Evolutionary conservation across 2,113 vertebrate species (phyloP).

Genomic region (Larimichthys crocea): DNA sequence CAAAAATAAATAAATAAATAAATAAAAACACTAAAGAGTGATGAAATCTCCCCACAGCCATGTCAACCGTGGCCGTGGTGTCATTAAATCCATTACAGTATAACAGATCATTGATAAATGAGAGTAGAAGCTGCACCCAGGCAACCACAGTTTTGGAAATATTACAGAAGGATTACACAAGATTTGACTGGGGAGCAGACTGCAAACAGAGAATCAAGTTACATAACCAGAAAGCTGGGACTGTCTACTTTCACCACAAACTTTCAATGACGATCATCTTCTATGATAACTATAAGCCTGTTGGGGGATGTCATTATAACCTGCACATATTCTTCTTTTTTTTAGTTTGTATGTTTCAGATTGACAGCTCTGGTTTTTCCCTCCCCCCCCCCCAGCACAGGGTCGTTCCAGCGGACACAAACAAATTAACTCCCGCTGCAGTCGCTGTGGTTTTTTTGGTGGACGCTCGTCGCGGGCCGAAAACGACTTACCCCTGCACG

Average conservation of each 20-base stretch:
- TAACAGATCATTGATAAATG: slow-evolving; percentile 19
- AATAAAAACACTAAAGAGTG: background rate
- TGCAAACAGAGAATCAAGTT: slow-evolving; percentile 9
- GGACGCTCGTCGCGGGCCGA: too few relatives aligned
- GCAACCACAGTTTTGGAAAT: slow-evolving; percentile 29
- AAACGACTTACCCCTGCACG: too few relatives aligned
- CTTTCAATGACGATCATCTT: background rate
- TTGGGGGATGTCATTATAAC: background rate
- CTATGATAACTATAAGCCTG: background rate
- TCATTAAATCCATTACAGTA: background rate
- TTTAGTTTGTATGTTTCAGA: background rate
- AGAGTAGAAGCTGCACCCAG: slow-evolving; percentile 1
- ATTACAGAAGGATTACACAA: slow-evolving; percentile 36
- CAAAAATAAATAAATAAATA: background rate
- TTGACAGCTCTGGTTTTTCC: background rate
- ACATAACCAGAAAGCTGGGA: slow-evolving; percentile 31
- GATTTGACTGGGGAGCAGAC: slow-evolving; percentile 30
- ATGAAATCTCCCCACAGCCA: background rate
- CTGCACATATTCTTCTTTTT: background rate
- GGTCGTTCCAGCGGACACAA: too few relatives aligned
- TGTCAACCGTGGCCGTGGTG: background rate
- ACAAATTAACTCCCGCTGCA: too few relatives aligned
- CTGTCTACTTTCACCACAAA: background rate
- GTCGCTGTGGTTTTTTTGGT: too few relatives aligned
- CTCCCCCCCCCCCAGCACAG: too few relatives aligned